Evolutionary conservation across 2,888 invertebrate species (phyloP).

Genomic region (Pharmacophagus antenor): DNA sequence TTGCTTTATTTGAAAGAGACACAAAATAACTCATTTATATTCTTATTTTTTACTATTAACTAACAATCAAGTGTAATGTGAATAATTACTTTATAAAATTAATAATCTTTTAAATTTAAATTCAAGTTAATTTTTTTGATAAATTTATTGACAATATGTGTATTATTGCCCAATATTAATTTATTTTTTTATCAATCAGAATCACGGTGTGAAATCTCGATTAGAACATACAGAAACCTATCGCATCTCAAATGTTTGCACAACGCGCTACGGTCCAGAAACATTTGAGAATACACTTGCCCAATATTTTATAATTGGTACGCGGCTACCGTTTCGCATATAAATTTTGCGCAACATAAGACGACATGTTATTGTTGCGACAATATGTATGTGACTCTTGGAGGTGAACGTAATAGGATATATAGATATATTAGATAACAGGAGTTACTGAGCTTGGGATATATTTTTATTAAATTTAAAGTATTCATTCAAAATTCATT

Average conservation of each 20-base stretch:
- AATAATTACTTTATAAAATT: too few species aligned
- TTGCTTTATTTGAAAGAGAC: too few species aligned
- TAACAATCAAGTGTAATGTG: too few species aligned
- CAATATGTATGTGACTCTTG: conserved; percentile 1
- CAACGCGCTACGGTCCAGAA: conserved; percentile 55
- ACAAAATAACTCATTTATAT: too few species aligned
- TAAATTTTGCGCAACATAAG: conserved; percentile 41
- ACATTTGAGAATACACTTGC: conserved; percentile 60
- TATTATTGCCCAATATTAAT: background rate
- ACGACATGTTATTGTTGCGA: conserved; percentile 31
- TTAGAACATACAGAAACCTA: conserved; percentile 35
- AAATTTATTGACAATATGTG: too few species aligned
- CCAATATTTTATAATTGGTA: conserved; percentile 52
- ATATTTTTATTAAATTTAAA: background rate
- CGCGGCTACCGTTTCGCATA: conserved; percentile 49
- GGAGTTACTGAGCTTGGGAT: background rate
- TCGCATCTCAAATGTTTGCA: conserved; percentile 45
- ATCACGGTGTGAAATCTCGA: conserved; percentile 15
- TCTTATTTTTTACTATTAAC: too few species aligned
- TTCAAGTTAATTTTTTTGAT: too few species aligned
- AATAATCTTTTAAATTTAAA: too few species aligned
- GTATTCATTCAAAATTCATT: background rate
- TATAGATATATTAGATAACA: too few species aligned
- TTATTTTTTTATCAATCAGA: background rate
- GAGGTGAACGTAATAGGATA: conserved; percentile 9